phyloP scores from a whole-genome alignment of 2,113 vertebrate species.

The Crypturellus undulatus region DNA sequence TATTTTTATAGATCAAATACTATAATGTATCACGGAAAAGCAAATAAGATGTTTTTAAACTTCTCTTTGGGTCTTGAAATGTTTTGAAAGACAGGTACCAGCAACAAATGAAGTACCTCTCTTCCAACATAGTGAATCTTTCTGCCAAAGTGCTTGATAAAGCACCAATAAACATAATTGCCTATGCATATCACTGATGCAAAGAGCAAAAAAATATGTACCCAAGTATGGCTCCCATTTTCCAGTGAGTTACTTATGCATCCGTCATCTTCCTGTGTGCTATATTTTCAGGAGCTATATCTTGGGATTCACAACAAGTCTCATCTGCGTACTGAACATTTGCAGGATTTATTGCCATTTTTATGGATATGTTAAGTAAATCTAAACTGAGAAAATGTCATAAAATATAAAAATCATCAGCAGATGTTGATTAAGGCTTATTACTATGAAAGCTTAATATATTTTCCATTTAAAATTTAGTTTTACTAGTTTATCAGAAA shows the following conservation, averaged over 20 bases:
- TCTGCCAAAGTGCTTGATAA: slow-evolving; percentile 28
- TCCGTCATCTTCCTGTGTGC: neutral
- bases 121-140: neutral
- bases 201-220: slow-evolving; percentile 10
- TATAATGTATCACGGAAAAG: neutral
- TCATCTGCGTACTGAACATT: neutral
- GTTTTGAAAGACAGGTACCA: neutral
- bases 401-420: slow-evolving; percentile 49
- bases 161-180: slow-evolving; percentile 61
- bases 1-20: neutral
- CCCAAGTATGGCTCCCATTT: neutral
- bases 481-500: neutral
- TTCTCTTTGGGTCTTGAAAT: neutral
- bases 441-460: neutral
- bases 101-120: neutral
- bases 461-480: neutral
- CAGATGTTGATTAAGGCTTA: slow-evolving; percentile 51
- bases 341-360: slow-evolving; percentile 53
- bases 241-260: neutral
- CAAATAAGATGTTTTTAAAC: neutral
- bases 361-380: slow-evolving; percentile 51
- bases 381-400: slow-evolving; percentile 7
- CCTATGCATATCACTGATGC: slow-evolving; percentile 12
- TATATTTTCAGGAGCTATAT: neutral
- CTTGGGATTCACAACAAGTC: slow-evolving; percentile 19